Base-by-base conservation (phyloP, 2,113 vertebrate genomes). In the Notothenia coriiceps region DNA sequence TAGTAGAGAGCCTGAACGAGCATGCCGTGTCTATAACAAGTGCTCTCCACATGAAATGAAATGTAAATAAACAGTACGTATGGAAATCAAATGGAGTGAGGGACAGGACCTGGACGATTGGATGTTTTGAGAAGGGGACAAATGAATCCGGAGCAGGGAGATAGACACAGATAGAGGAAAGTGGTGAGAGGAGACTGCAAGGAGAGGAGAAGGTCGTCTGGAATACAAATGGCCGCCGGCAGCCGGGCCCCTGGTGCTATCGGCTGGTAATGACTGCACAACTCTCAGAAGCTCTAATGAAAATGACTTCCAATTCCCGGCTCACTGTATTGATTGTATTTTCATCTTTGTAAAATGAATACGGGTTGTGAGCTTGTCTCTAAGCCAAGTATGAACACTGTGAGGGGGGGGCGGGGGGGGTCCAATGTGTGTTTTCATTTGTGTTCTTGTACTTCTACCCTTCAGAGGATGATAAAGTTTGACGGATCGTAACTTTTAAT, bases 271-370 rank as follows among this genome's bases (percentile, higher is more conserved):
- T 93, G 94, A 94, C 91, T 92, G 87, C 90, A 88, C 88, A 89
- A 86, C 90, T 92, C 92, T 88, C 88, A 80, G 77, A 80, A 83
- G 83, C 91, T 88, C 88, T 93, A 94, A 95, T 94, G 93, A 94
- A 94, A 94, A 95, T 93, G 91, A 95, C 94, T 94, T 93, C 92
- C 94, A 94, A 94, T 94, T 94, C 93, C 93, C 88, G 33, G 81
- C 89, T 88, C 91, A 85, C 89, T 93, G 88, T 93, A 94, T 93
- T 93, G 94, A 95, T 95, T 94, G 94, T 91, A 90, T 93, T 95
- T 92, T 94, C 93, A 89, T 93, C 93, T 93, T 94, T 94, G 91
- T 91, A 90, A 94, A 94, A 95, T 92, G 87, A 94, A 93, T 89
- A 90, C 25, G 74, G 86, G 71, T 88, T 71, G 82, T 72, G 68